Evolutionary conservation across 1,140 invertebrate species (phyloP), one percentile per base, ranked within the genome.

Genomic region (Limonius californicus): DNA sequence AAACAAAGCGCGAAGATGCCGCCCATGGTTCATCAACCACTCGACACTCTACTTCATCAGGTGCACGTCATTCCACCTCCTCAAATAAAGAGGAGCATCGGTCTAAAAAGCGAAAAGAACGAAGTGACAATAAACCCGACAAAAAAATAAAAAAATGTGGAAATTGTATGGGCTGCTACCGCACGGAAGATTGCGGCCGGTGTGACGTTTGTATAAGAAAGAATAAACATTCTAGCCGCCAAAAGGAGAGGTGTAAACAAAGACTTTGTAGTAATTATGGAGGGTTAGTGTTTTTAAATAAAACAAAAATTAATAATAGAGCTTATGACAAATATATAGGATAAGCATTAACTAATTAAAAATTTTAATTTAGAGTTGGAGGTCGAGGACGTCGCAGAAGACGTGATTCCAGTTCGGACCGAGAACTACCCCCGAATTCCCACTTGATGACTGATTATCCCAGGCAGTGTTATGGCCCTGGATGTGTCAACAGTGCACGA

Each of bases 391-490:
- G 73, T 30, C 60, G 75, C 3, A 76, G 74, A 56, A 63, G 75
- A 12, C 66, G 70, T 30, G 75, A 76, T 56, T 76, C 75, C 0
- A 68, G 64, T 62, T 73, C 72, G 1, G 75, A 76, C 54, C 55
- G 61, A 12, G 74, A 75, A 62, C 64, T 65, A 47, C 64, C 65
- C 0, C 57, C 58, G 1, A 73, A 73, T 63, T 65, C 69, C 0
- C 73, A 74, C 59, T 53, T 67, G 43, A 30, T 55, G 57, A 75
- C 72, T 3, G 69, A 73, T 45, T 78, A 79, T 39, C 80, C 86
- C 0, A 76, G 87, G 3, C 97, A 99, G 68, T 99, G 97, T 76
- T 92, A 91, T 74, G 96, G 96, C 0, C 95, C 94, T 1, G 84
- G 86, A 12, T 99, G 97, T 77, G 83, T 81, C 0, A 84, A 88